phyloP scores from a whole-genome alignment of 37 sponge, comb jelly and placozoan species.

The Beroe forskalii region DNA sequence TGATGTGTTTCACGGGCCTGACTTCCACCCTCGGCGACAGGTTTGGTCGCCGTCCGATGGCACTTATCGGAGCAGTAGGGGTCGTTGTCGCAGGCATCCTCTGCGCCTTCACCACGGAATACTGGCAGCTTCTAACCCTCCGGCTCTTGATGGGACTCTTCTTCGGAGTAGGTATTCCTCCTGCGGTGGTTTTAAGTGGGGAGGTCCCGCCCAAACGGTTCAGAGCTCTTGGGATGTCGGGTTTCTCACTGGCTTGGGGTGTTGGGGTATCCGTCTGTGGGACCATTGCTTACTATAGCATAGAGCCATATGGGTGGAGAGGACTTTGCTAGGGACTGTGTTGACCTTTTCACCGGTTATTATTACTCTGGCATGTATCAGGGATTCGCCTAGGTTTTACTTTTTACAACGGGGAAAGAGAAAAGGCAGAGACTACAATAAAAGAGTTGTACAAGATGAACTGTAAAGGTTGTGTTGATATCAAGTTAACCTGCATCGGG shows the following conservation, averaged over 20 bases:
- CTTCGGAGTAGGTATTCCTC: neutral
- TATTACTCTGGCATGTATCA: neutral
- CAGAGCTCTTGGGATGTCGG: neutral
- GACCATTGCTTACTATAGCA: neutral
- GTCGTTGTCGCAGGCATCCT: neutral
- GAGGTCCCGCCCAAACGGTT: neutral
- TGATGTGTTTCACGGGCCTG: neutral
- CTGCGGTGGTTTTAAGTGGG: neutral
- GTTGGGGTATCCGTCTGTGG: neutral
- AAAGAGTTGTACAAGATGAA: neutral
- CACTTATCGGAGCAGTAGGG: neutral
- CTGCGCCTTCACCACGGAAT: neutral
- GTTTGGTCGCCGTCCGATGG: neutral
- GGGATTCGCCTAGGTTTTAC: neutral
- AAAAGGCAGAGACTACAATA: neutral
- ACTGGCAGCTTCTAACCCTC: neutral
- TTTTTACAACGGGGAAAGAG: neutral
- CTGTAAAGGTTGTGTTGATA: neutral
- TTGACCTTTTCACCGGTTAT: neutral
- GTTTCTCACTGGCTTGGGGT: neutral
- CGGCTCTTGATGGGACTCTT: neutral
- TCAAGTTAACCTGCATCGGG: neutral
- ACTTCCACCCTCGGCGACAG: neutral
- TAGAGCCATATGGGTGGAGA: neutral
- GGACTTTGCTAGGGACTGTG: neutral